Evolutionary conservation across 2,888 invertebrate species (phyloP).

Genomic region (Scaeva pyrastri): DNA sequence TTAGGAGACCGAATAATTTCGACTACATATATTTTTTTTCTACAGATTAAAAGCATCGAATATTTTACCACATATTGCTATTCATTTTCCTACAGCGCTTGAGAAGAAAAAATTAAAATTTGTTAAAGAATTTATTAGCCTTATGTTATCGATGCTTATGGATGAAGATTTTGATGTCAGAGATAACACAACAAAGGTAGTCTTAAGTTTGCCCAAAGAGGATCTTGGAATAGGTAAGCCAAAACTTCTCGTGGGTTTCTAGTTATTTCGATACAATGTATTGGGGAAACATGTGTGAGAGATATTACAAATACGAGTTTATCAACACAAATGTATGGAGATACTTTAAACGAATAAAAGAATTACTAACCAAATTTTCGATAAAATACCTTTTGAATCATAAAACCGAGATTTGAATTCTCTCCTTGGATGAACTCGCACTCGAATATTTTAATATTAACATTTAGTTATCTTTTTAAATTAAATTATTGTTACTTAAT

Average conservation of each 20-base stretch:
- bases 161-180: constrained; percentile 81
- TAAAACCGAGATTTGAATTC: too few species aligned
- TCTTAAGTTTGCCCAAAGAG: constrained; percentile 77
- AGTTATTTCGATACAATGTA: too few species aligned
- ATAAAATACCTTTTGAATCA: too few species aligned
- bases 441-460: too few species aligned
- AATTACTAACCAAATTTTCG: too few species aligned
- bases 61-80: constrained; percentile 78
- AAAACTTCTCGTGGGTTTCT: too few species aligned
- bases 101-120: constrained; percentile 77
- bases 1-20: not conserved
- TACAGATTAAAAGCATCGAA: constrained; percentile 78
- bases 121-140: constrained; percentile 78
- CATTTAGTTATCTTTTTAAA: not conserved
- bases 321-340: too few species aligned
- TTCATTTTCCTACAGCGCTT: constrained; percentile 75
- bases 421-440: too few species aligned
- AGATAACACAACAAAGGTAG: constrained; percentile 78
- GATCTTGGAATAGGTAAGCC: constrained; percentile 77
- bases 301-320: too few species aligned
- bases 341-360: too few species aligned
- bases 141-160: constrained; percentile 80
- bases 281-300: too few species aligned
- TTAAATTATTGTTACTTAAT: not conserved
- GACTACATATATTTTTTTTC: not conserved